Evolutionary conservation across 92 coral and sea anemone species (phyloP).

Genomic region (Nematostella vectensis): DNA sequence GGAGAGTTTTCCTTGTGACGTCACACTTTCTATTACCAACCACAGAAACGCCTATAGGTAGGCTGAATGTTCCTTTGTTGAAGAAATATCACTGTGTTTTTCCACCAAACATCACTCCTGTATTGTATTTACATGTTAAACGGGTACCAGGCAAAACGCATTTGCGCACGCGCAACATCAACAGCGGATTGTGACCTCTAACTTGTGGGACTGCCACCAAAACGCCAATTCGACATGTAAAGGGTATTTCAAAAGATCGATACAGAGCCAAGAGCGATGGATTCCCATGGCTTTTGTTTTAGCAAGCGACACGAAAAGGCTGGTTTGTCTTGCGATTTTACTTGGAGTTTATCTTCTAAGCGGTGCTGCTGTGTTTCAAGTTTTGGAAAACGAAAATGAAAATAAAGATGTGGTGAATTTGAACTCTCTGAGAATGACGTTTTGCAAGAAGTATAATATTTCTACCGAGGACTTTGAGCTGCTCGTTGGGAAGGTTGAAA

Average conservation of each 20-base stretch:
- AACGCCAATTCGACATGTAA: no score
- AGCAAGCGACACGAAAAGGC: conserved; percentile 69
- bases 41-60: no score
- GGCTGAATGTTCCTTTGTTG: no score
- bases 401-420: conserved; percentile 42
- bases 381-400: conserved; percentile 85
- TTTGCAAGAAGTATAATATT: conserved; percentile 59
- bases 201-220: neutral
- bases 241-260: no score
- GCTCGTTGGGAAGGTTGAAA: conserved; percentile 61
- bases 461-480: conserved; percentile 64
- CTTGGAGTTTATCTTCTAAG: conserved; percentile 77
- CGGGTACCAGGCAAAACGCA: no score
- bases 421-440: conserved; percentile 47
- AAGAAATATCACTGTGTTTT: no score
- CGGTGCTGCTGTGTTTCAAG: conserved; percentile 93
- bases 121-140: no score
- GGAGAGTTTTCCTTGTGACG: no score
- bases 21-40: no score
- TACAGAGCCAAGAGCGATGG: conserved; percentile 83
- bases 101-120: no score
- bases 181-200: neutral
- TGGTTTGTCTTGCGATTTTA: conserved; percentile 52
- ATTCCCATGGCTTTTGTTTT: conserved; percentile 65
- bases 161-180: no score